Evolutionary conservation across 2,797 vertebrate genomes (phyloP), one percentile per base, ranked within the genome.

Genomic region (Aotus griseimembra): DNA sequence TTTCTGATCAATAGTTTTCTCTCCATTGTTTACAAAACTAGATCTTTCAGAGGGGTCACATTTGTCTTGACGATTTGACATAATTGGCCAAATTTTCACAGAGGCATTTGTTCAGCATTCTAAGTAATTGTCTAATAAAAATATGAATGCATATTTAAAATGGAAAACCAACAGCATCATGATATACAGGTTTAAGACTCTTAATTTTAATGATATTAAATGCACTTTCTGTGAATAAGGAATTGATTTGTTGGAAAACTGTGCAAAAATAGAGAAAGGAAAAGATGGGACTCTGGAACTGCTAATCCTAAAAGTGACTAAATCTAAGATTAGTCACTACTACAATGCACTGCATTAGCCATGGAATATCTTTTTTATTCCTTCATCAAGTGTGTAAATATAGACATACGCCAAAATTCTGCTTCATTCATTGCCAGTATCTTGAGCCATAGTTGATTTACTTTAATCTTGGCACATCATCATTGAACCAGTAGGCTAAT

Each of bases 1-100:
- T 90, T 94, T 79, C 57, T 61, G 30, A 84, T 87, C 77, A 79
- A 9, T 94, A 97, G 50, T 92, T 88, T 96, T 96, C 50, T 90
- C 58, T 77, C 50, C 17, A 64, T 80, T 95, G 50, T 91, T 1
- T 52, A 14, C n/a, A 86, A 95, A 95, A 46, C 26, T 39, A 64
- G 39, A 90, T 97, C 92, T 64, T 88, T 76, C 44, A 57, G 22
- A 76, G 17, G 4, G 2, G 1, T 67, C 26, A 89, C n/a, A 64
- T 95, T 95, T 89, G 26, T 96, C 79, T 93, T 96, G 33, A 36
- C n/a, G 22, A 36, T 90, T 95, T 96, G 89, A 22, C 39, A 72
- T 90, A 95, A 93, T 82, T 90, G 75, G 19, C 50, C 46, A 96
- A 83, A 58, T 93, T 61, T 41, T n/a, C 64, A 91, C 36, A 88